phyloP scores from a whole-genome alignment of 2,113 vertebrate species.

The Otus sunia region DNA sequence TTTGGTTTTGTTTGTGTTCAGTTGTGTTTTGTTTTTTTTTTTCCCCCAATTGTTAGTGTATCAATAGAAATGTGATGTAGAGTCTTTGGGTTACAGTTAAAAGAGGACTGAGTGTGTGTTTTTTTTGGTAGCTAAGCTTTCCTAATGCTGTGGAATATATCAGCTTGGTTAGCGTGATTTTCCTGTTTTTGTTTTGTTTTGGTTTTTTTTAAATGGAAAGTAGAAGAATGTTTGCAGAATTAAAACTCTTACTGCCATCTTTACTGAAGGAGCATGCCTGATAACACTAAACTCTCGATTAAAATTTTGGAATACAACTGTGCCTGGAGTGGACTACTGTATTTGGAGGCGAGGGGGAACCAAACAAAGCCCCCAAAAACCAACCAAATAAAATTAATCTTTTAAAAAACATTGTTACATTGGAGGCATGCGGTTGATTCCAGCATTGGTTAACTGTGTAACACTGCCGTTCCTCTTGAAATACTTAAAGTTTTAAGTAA shows the following conservation, averaged over 20 bases:
- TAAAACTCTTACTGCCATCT: not conserved
- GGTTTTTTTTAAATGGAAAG: not conserved
- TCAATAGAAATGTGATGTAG: not conserved
- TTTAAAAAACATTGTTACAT: not conserved
- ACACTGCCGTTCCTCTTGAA: not conserved
- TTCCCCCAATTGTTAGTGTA: not conserved
- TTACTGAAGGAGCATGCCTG: not conserved
- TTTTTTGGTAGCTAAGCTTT: not conserved
- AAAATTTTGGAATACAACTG: not conserved
- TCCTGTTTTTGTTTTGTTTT: not conserved
- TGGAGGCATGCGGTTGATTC: not conserved
- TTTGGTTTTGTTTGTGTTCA: not conserved
- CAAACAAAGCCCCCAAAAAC: not conserved
- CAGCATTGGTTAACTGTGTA: not conserved
- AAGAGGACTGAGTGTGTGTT: not conserved
- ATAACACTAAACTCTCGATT: not conserved
- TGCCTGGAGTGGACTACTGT: not conserved
- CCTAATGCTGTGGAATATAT: not conserved
- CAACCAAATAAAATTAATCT: not conserved
- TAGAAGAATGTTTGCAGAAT: not conserved
- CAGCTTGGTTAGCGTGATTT: not conserved
- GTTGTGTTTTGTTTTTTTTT: not conserved
- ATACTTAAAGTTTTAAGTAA: not conserved
- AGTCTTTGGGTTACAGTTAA: not conserved
- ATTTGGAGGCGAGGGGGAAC: fast-evolving